Percentiles rank a stretch among this genome's conserved stretches.
These are phyloP conservation scores for Melanogrammus aeglefinus DNA, from an alignment of 2,797 vertebrate species.

Conservation along the genomic window DNA sequence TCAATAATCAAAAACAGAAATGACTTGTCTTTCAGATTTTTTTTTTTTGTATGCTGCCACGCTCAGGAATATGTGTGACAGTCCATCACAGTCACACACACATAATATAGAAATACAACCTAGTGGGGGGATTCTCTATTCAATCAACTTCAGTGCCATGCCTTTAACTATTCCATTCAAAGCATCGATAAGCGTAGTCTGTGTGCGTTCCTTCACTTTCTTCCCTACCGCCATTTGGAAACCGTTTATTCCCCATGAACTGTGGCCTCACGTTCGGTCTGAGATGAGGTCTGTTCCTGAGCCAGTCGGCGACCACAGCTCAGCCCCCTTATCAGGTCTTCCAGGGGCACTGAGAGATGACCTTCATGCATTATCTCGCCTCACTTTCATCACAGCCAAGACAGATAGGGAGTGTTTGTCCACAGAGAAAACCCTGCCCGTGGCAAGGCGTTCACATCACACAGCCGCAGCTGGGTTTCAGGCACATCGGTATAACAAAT, in stretches of 20 bases:
- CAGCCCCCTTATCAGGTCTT: neutral
- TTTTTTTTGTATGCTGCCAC: neutral
- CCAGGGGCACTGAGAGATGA: neutral
- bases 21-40: neutral
- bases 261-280: neutral
- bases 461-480: neutral
- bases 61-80: neutral
- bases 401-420: neutral
- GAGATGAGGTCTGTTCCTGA: neutral
- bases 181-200: neutral
- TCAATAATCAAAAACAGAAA: neutral
- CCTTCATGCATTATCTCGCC: neutral
- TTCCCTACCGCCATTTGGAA: neutral
- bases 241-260: neutral
- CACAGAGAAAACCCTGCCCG: neutral
- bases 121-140: neutral
- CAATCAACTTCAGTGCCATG: neutral
- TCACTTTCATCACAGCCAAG: neutral
- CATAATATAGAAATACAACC: neutral
- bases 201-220: neutral
- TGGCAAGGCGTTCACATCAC: neutral
- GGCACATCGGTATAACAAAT: neutral
- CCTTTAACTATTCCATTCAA: neutral
- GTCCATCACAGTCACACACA: neutral
- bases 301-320: neutral